Evolutionary conservation across 2,888 invertebrate genomes (phyloP), one percentile per base, ranked within the genome.

Genomic region (Drosophila dives): DNA sequence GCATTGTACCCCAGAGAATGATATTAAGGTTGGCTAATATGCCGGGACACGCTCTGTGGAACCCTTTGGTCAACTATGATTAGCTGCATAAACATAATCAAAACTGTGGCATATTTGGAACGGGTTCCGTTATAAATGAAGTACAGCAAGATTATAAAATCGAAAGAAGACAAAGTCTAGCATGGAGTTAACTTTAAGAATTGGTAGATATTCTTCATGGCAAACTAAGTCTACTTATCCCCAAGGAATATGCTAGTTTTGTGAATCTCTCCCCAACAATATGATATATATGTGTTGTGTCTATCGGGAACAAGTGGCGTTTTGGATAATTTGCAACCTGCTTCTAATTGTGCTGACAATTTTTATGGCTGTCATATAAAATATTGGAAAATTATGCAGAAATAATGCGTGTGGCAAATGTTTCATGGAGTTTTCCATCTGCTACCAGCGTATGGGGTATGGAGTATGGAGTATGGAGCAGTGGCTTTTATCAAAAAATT

Each of bases 281-380:
- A 34, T 74, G 56, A 66, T 42, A 54, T 23, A 23, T 54, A 67
- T 67, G 58, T 53, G 23, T 2, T 45, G 45, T 55, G 64, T 59
- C 38, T 59, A 61, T 77, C 49, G 17, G 20, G 33, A 53, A 66
- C 62, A 77, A 75, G 55, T 77, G 68, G 33, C 38, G 20, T 68
- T 42, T 56, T 64, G 38, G 42, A 69, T 80, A 69, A 80, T 80
- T 80, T 69, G 80, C 80, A 79, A 79, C 78, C 80, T 79, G 80
- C 77, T 76, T 75, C 83, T 83, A 89, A 86, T 89, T 86, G 89
- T 79, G 84, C 81, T 86, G 89, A 84, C 89, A 85, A 88, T 88
- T 86, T 83, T 69, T 83, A 81, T 88, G 86, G 73, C 62, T 75
- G 70, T 66, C 74, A 73, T 66, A 73, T 86, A 58, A 86, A 76